phyloP scores from a whole-genome alignment of 2,797 vertebrate species.

The Sebastiscus albofasciatus region DNA sequence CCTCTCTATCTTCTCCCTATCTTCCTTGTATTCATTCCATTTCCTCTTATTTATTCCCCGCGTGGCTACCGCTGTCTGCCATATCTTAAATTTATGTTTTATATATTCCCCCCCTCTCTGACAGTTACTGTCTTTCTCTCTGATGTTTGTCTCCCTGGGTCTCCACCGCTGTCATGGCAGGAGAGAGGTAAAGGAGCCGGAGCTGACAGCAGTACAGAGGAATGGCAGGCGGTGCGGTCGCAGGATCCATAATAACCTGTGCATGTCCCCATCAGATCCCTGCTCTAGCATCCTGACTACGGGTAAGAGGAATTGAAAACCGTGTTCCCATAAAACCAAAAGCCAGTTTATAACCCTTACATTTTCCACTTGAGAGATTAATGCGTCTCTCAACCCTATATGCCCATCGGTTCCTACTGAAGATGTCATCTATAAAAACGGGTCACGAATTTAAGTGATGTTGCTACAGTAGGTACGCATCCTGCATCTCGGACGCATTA shows the following conservation, averaged over 20 bases:
- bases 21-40: neutral
- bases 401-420: neutral
- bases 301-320: constrained; percentile 71
- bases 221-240: constrained; percentile 86
- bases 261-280: constrained; percentile 85
- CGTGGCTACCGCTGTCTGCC: constrained; percentile 16
- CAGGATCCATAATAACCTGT: constrained; percentile 84
- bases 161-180: constrained; percentile 63
- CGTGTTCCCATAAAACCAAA: neutral
- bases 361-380: neutral
- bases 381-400: neutral
- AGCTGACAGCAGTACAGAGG: constrained; percentile 73
- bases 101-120: constrained; percentile 18
- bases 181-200: constrained; percentile 75
- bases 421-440: neutral
- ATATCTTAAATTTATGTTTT: constrained; percentile 12
- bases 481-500: too few relatives aligned
- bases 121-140: constrained; percentile 61
- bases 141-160: constrained; percentile 55
- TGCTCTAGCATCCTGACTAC: constrained; percentile 82
- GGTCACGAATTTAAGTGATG: neutral
- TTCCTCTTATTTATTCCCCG: constrained; percentile 1
- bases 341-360: neutral
- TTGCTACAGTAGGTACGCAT: neutral
- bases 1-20: neutral